phyloP scores from a whole-genome alignment of 2,797 vertebrate species.

The Salmo trutta region DNA sequence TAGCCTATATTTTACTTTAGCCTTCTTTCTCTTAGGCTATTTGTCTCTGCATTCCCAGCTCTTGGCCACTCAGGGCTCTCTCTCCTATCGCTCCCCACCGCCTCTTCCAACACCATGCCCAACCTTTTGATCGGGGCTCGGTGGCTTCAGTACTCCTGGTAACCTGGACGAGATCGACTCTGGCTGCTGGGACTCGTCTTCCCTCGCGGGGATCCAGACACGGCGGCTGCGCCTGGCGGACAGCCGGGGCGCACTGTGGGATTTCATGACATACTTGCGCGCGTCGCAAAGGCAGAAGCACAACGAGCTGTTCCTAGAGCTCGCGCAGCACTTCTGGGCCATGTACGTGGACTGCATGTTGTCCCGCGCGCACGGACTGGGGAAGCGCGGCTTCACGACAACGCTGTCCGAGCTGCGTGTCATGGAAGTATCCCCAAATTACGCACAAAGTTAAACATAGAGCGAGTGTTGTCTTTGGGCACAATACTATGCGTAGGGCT shows the following conservation, averaged over 20 bases:
- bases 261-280: slow-evolving; percentile 82
- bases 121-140: slow-evolving; percentile 57
- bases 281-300: slow-evolving; percentile 76
- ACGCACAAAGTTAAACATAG: slow-evolving; percentile 62
- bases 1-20: neutral
- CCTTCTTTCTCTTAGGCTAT: neutral
- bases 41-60: neutral
- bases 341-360: slow-evolving; percentile 83
- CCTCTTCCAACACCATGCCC: slow-evolving; percentile 44
- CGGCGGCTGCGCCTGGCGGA: slow-evolving; percentile 74
- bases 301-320: slow-evolving; percentile 76
- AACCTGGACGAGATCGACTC: slow-evolving; percentile 68
- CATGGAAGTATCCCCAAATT: slow-evolving; percentile 47
- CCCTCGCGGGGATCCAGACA: slow-evolving; percentile 72
- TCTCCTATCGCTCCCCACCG: slow-evolving; percentile 42
- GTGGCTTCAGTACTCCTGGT: slow-evolving; percentile 40
- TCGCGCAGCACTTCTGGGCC: slow-evolving; percentile 84
- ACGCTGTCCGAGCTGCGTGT: neutral
- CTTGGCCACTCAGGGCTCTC: neutral
- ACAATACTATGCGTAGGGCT: neutral
- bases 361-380: slow-evolving; percentile 79
- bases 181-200: slow-evolving; percentile 79
- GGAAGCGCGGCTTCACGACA: slow-evolving; percentile 67
- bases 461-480: slow-evolving; percentile 49
- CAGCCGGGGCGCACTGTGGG: slow-evolving; percentile 75